Base-by-base conservation (phyloP, 1,140 invertebrate genomes). In the Drosophila albomicans region DNA sequence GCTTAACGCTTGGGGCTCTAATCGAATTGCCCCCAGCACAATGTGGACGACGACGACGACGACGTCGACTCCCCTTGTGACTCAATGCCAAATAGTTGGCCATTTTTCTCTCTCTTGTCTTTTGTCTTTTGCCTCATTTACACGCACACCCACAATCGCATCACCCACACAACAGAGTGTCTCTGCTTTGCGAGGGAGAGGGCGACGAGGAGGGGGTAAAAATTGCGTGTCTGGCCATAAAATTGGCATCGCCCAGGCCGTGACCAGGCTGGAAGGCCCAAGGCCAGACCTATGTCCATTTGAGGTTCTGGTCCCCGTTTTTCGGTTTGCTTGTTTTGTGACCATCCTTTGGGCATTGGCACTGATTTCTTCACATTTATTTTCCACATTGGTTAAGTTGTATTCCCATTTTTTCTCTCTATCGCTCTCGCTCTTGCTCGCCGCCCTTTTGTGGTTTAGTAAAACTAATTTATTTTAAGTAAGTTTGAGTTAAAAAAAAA, bases 401-500 rank as follows among this genome's bases (percentile, higher is more conserved):
- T 87, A 62, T 59, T 57, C 56, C 20, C 41, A 48, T 49, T 66
- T 61, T 46, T 11, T 41, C 11, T 35, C 30, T 16, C 54, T 49
- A 2, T 7, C 13, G 1, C 66, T 28, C 1, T 41, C n/a, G 41
- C 57, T 25, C 35, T 11, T 16, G 3, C 32, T 2, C 7, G 51
- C 51, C 52, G 45, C 59, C 58, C 68, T 69, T 85, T 72, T 86
- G 82, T 72, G 79, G 79, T 82, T 86, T 77, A 64, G 84, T 78
- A 77, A 82, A 86, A 88, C 82, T 87, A 86, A 82, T 86, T 86
- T 86, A 86, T 82, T 88, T 86, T 71, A 82, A 88, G 84, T 82
- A 77, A 87, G 76, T 86, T 85, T 72, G 64, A 70, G 58, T 58
- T 58, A 62, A 66, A 57, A 72, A 76, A 67, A 61, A 58, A 75